Percentiles rank a stretch among this genome's conserved stretches.
Conservation (phyloP, 2,888 invertebrate genomes). For the Odontocolon sp. region DNA sequence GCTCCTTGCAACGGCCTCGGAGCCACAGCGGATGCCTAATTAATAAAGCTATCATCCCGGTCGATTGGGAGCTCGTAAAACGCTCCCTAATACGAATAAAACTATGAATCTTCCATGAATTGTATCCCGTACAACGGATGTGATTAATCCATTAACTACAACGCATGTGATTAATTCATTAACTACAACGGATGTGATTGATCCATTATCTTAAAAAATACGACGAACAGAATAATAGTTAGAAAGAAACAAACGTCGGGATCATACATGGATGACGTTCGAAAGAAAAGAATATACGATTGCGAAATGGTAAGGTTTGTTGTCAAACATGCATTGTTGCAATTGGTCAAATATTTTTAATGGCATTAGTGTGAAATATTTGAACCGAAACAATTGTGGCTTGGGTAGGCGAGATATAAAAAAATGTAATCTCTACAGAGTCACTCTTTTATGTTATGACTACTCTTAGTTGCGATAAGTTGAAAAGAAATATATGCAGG, state of each 20-base stretch:
- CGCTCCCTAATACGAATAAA: constrained; percentile 58
- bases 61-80: constrained; percentile 58
- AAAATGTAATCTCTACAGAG: constrained; percentile 16
- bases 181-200: constrained; percentile 25
- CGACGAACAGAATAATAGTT: constrained; percentile 16
- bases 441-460: constrained; percentile 5
- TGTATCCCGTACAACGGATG: constrained; percentile 14
- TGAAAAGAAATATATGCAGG: constrained; percentile 46
- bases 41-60: constrained; percentile 66
- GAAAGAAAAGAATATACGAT: neutral
- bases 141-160: constrained; percentile 39
- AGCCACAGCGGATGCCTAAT: constrained; percentile 64
- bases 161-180: constrained; percentile 32
- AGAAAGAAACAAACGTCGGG: no score
- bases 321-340: neutral
- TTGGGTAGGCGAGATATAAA: constrained; percentile 5
- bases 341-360: constrained; percentile 27
- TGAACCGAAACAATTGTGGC: constrained; percentile 4
- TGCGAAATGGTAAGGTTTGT: neutral
- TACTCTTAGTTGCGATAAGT: constrained; percentile 26
- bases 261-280: no score
- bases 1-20: constrained; percentile 54
- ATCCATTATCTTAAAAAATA: constrained; percentile 32
- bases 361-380: neutral
- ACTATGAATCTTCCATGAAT: constrained; percentile 51